These are phyloP conservation scores for Mnemiopsis leidyi DNA, from an alignment of 37 sponge, comb jelly and placozoan genomes.

Conservation along the genomic window DNA sequence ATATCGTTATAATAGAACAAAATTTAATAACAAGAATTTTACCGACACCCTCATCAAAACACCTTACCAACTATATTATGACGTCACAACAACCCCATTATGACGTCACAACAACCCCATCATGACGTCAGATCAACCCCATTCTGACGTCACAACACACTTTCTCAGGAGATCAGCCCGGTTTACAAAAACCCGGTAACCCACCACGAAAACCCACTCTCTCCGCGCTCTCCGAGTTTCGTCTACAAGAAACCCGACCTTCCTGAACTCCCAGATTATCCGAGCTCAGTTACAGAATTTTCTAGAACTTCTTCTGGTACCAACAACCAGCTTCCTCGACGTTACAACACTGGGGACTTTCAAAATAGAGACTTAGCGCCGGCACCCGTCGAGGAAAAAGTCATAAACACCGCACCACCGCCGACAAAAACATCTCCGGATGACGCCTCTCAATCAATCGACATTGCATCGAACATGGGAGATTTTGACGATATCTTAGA, in stretches of 20 bases:
- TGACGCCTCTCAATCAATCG: not conserved
- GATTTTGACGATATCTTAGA: not conserved
- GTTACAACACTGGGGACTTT: not conserved
- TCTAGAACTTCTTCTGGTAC: not conserved
- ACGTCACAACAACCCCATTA: not conserved
- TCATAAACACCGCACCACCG: not conserved
- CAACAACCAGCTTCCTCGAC: not conserved
- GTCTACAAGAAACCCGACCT: not conserved
- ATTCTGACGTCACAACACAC: not conserved
- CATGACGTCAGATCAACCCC: not conserved
- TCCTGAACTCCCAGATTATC: not conserved
- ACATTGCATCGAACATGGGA: not conserved
- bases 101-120: not conserved
- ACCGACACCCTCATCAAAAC: not conserved
- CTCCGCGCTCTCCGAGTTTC: not conserved
- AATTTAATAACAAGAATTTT: not conserved
- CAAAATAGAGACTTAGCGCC: not conserved
- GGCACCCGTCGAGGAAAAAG: not conserved
- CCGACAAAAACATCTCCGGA: not conserved
- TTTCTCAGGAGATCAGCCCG: not conserved
- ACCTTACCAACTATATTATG: no score
- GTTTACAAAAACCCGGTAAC: slow-evolving; percentile 10
- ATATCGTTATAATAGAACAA: not conserved
- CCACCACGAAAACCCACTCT: not conserved
- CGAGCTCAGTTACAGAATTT: not conserved